phyloP scores from a whole-genome alignment of 2,113 vertebrate species.

The Onychorhynchus coronatus region DNA sequence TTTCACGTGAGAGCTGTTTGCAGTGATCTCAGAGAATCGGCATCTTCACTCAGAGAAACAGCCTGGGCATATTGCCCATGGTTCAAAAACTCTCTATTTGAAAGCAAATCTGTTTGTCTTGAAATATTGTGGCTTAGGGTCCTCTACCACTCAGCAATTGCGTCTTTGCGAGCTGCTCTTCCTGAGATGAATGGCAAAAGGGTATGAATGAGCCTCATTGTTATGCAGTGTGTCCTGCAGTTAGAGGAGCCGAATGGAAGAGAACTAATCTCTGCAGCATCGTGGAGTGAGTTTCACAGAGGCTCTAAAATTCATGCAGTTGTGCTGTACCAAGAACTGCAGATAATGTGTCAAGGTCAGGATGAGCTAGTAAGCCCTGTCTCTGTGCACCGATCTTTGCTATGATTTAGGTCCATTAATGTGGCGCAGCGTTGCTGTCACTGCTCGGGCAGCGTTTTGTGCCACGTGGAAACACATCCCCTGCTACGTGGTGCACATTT shows the following conservation, averaged over 20 bases:
- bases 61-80: not conserved
- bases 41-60: not conserved
- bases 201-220: not conserved
- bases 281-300: not conserved
- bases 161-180: not conserved
- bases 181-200: not conserved
- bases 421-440: accelerated
- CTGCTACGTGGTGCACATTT: not conserved
- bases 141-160: not conserved
- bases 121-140: not conserved
- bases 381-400: not conserved
- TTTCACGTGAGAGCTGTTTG: not conserved
- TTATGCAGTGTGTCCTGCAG: not conserved
- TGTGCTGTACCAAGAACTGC: not conserved
- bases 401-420: accelerated
- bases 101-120: not conserved
- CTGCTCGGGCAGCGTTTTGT: not conserved
- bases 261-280: not conserved
- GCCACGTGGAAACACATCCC: not conserved
- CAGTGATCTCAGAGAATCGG: not conserved
- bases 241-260: not conserved
- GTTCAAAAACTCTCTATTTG: not conserved
- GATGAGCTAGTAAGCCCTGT: not conserved
- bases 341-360: not conserved
- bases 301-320: accelerated